These are phyloP conservation scores for Drosophila borealis DNA, from an alignment of 2,888 invertebrate genomes.

Conservation along the genomic window DNA sequence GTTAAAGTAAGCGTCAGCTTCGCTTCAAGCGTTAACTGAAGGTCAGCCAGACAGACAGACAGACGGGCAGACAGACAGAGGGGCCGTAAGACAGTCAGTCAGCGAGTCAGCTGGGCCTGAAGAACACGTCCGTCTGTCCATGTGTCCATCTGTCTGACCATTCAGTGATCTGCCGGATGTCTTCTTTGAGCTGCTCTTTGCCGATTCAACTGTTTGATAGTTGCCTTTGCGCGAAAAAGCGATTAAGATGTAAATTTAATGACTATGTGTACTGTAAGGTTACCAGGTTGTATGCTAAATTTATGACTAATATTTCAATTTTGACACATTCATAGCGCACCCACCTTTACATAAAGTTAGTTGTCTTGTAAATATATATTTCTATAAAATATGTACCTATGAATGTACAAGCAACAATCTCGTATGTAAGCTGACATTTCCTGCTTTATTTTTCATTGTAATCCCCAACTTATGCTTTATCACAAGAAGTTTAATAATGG, in stretches of 20 bases:
- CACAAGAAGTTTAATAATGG: constrained; percentile 2
- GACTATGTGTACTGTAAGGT: constrained; percentile 39
- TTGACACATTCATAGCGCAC: constrained; percentile 45
- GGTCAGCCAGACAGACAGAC: constrained; percentile 41
- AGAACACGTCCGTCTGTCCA: constrained; percentile 50
- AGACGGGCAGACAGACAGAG: constrained; percentile 53
- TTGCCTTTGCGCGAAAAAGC: constrained; percentile 46
- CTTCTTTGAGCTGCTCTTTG: constrained; percentile 47
- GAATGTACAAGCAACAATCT: not conserved
- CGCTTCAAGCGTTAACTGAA: constrained; percentile 39
- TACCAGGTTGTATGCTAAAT: constrained; percentile 48
- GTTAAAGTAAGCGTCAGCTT: constrained; percentile 38
- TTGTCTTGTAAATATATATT: not conserved
- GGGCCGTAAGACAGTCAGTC: constrained; percentile 4
- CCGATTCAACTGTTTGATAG: constrained; percentile 10
- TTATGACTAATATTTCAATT: constrained; percentile 60
- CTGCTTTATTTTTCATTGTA: constrained; percentile 21
- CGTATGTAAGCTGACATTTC: constrained; percentile 34
- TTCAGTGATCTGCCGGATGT: constrained; percentile 71
- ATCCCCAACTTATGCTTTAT: not conserved
- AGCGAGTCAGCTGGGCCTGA: constrained; percentile 38
- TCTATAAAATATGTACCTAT: not conserved
- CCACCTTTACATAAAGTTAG: constrained; percentile 6
- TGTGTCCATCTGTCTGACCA: constrained; percentile 32
- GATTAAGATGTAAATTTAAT: constrained; percentile 79